These are phyloP conservation scores for Saccostrea cuccullata DNA, from an alignment of 1,140 invertebrate species.

Conservation along the genomic window DNA sequence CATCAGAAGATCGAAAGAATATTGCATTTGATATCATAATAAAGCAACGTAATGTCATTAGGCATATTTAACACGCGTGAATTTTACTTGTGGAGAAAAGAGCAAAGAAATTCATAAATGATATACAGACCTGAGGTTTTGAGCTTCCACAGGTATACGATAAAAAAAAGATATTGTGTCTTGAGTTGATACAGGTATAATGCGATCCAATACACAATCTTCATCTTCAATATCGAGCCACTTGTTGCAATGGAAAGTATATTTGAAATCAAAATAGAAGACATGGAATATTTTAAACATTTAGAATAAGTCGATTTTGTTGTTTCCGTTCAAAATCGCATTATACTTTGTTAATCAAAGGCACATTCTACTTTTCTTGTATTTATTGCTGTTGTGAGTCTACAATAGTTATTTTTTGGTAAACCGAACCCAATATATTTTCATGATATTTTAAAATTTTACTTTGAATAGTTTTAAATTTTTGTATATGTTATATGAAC, in stretches of 20 bases:
- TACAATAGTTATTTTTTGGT: too few species aligned
- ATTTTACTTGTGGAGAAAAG: slow-evolving; percentile 70
- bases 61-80: slow-evolving; percentile 76
- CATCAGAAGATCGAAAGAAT: slow-evolving; percentile 69
- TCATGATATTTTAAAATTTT: too few species aligned
- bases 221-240: slow-evolving; percentile 74
- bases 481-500: too few species aligned
- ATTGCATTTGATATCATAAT: slow-evolving; percentile 79
- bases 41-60: slow-evolving; percentile 72
- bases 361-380: too few species aligned
- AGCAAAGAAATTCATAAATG: slow-evolving; percentile 77
- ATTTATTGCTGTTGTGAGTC: too few species aligned
- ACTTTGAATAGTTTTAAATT: too few species aligned
- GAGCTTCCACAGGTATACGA: slow-evolving; percentile 71
- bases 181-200: slow-evolving; percentile 66
- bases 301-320: too few species aligned
- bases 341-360: too few species aligned
- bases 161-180: slow-evolving; percentile 73
- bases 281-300: too few species aligned
- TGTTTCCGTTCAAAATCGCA: too few species aligned
- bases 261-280: slow-evolving; percentile 60
- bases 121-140: slow-evolving; percentile 74
- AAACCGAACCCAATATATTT: too few species aligned
- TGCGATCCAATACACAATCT: slow-evolving; percentile 71
- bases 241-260: slow-evolving; percentile 71